Base-by-base conservation (phyloP, 1,140 invertebrate genomes). In the Sesamia nonagrioides region DNA sequence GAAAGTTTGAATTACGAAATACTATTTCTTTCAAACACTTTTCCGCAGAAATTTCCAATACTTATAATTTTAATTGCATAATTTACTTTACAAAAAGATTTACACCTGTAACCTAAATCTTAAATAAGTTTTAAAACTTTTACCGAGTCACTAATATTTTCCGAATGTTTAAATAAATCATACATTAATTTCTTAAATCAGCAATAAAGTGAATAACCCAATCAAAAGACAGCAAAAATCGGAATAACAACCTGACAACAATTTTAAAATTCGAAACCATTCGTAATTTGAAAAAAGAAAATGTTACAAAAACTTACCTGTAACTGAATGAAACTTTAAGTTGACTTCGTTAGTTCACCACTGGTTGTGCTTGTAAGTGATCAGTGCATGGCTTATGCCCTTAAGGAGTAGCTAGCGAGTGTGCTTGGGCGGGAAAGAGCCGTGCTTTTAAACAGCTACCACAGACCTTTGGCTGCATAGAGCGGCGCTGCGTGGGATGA, bases 401-500 rank as follows among this genome's bases (percentile, higher is more conserved):
- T 66, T 71, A 84, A 83, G 78, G 71, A 82, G 42, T 79, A 69
- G 78, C 77, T 72, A 73, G 82, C 60, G 79, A 92, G 79, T 93
- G 89, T 85, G 90, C 86, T 85, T 71, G 79, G 87, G 86, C 86
- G 89, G 86, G 74, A 86, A 79, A 82, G 18, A 80, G 85, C 72
- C 84, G 83, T 50, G 89, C 89, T 91, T 91, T 88, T 92, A 91
- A 91, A 84, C 86, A 50, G 72, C 80, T 69, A 54, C 82, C 87
- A 83, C 84, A 89, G 85, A 87, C 35, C 79, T 81, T 21, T 9
- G 18, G 73, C 11, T 27, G 9, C 21, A 35, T 73, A 80, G 78
- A 85, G 4, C 9, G 9, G 58, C 48, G 35, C 9, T 60, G 84
- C 82, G 84, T 86, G 80, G 85, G 69, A 75, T 9, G 66, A 56